phyloP scores from a whole-genome alignment of 2,888 invertebrate species.

The Pachliopta kotzebuea region DNA sequence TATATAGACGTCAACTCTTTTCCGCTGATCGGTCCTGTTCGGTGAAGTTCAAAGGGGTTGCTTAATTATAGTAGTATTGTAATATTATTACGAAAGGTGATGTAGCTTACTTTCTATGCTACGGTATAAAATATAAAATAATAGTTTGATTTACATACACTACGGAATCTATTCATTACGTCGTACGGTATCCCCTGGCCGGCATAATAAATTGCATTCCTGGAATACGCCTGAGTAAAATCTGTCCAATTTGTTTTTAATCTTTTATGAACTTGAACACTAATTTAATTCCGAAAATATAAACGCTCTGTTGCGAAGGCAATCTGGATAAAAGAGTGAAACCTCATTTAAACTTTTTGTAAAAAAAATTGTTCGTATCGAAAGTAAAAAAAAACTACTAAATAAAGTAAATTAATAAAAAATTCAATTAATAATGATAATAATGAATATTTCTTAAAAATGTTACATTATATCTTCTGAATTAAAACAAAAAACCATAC shows the following conservation, averaged over 20 bases:
- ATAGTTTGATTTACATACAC: too few relatives aligned
- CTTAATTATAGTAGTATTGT: too few relatives aligned
- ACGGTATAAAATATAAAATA: too few relatives aligned
- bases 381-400: background rate
- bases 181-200: background rate
- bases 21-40: too few relatives aligned
- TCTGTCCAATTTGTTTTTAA: conserved; percentile 20
- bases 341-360: background rate
- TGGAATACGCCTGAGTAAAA: conserved; percentile 13
- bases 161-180: conserved; percentile 5
- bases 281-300: conserved; percentile 16
- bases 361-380: background rate
- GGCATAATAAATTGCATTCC: conserved; percentile 19
- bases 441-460: too few relatives aligned
- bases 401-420: background rate
- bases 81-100: too few relatives aligned
- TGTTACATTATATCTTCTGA: too few relatives aligned
- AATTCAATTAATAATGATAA: background rate
- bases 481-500: too few relatives aligned
- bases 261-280: conserved; percentile 11
- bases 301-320: conserved; percentile 9
- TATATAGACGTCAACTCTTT: too few relatives aligned
- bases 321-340: conserved; percentile 13
- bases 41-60: too few relatives aligned
- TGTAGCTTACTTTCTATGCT: too few relatives aligned